phyloP scores from a whole-genome alignment of 2,113 vertebrate genomes.

The Larimichthys polyactis region DNA sequence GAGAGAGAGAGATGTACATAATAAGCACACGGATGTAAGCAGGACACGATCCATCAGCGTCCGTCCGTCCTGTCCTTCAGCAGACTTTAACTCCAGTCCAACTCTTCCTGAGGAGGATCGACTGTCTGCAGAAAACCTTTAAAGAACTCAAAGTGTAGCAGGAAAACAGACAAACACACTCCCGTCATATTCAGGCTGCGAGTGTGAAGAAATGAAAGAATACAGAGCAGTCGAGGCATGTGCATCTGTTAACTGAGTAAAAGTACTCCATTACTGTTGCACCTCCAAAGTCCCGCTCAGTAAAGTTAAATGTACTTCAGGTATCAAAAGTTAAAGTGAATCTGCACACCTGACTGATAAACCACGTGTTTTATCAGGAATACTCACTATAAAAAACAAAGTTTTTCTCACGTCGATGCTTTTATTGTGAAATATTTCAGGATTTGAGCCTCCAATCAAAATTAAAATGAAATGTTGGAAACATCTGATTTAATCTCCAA shows the following conservation, averaged over 20 bases:
- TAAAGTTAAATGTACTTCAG: not conserved
- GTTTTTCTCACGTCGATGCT: too few species aligned
- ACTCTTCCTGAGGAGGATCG: not conserved
- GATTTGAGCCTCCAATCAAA: too few species aligned
- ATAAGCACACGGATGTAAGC: constrained; percentile 35
- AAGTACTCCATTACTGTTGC: not conserved
- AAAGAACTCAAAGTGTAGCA: constrained; percentile 24
- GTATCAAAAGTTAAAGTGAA: not conserved
- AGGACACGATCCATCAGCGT: not conserved
- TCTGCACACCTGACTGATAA: too few species aligned
- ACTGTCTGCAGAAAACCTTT: constrained; percentile 24
- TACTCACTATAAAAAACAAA: too few species aligned
- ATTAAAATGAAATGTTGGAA: too few species aligned
- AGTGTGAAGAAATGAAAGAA: too few species aligned
- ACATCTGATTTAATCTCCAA: too few species aligned
- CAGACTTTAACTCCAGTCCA: not conserved
- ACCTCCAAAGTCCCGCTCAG: not conserved
- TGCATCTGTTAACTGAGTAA: not conserved
- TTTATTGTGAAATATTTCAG: too few species aligned
- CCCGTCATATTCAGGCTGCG: not conserved
- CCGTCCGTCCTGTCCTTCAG: too few species aligned
- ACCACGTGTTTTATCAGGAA: too few species aligned
- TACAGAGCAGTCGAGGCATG: not conserved
- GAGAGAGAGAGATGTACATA: not conserved
- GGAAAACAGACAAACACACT: not conserved